phyloP scores from a whole-genome alignment of 92 coral and sea anemone genomes.

The Paramuricea clavata region DNA sequence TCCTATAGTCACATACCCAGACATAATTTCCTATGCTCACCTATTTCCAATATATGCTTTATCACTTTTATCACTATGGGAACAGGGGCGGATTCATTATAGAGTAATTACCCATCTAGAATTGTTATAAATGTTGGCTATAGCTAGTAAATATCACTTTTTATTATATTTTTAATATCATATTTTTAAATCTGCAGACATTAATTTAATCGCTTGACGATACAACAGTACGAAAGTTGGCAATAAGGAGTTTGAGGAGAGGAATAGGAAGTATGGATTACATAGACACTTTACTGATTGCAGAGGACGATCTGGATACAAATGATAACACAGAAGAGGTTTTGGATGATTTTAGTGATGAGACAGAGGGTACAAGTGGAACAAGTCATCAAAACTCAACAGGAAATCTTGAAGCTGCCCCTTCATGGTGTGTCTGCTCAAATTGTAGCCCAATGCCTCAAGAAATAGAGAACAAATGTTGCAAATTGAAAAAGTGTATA shows the following conservation, averaged over 20 bases:
- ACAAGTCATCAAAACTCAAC: not conserved
- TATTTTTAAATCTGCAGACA: not conserved
- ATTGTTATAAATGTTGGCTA: not conserved
- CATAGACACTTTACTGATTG: not conserved
- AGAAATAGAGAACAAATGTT: conserved; percentile 44
- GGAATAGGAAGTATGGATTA: conserved; percentile 16
- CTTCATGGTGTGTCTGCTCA: conserved; percentile 58
- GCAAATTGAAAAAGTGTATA: too few species aligned
- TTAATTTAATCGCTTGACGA: not conserved
- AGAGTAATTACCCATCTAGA: not conserved
- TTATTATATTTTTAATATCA: too few species aligned
- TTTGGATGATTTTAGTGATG: not conserved
- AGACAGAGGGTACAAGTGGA: not conserved
- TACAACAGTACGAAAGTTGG: not conserved
- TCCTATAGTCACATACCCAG: too few species aligned
- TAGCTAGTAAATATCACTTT: not conserved
- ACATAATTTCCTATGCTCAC: too few species aligned
- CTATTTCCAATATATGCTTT: too few species aligned
- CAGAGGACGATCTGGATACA: not conserved
- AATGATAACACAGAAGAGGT: not conserved
- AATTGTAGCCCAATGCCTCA: conserved; percentile 49
- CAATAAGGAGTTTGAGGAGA: not conserved
- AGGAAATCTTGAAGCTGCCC: not conserved
- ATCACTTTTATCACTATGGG: too few species aligned
- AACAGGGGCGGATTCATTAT: too few species aligned